These are phyloP conservation scores for Neomorphus geoffroyi DNA, from an alignment of 2,797 vertebrate genomes.

Conservation along the genomic window DNA sequence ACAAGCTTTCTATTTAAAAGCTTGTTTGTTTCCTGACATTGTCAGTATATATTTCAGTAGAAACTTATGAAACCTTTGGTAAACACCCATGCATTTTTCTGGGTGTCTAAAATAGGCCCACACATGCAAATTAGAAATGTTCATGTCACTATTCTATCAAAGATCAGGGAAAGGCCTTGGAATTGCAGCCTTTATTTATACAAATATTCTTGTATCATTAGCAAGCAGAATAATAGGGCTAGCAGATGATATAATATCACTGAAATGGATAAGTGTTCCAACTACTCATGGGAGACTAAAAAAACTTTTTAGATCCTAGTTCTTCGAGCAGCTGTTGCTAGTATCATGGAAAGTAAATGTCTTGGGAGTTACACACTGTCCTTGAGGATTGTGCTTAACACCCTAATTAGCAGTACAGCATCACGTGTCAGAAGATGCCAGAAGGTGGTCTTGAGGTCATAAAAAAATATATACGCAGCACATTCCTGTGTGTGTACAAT, in stretches of 20 bases:
- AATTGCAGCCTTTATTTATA: not conserved
- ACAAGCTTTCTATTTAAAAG: not conserved
- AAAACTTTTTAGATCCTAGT: not conserved
- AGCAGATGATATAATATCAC: not conserved
- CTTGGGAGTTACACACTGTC: not conserved
- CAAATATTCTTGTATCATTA: not conserved
- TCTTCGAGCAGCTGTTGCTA: not conserved
- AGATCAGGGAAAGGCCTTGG: not conserved
- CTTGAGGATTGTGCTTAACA: not conserved
- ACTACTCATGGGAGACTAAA: not conserved
- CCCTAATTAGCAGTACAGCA: not conserved
- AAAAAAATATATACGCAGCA: no score
- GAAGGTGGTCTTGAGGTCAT: not conserved
- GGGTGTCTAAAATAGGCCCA: not conserved
- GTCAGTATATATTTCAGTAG: not conserved
- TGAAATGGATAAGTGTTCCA: not conserved
- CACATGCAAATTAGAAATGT: not conserved
- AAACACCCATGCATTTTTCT: not conserved
- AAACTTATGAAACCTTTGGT: not conserved
- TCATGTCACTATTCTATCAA: not conserved
- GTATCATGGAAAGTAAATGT: not conserved
- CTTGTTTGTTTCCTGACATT: not conserved
- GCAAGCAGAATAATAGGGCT: not conserved
- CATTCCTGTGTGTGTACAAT: not conserved
- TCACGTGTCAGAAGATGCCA: fast-evolving